Conservation (phyloP, 2,888 invertebrate genomes). For the Epinotia demarniana region DNA sequence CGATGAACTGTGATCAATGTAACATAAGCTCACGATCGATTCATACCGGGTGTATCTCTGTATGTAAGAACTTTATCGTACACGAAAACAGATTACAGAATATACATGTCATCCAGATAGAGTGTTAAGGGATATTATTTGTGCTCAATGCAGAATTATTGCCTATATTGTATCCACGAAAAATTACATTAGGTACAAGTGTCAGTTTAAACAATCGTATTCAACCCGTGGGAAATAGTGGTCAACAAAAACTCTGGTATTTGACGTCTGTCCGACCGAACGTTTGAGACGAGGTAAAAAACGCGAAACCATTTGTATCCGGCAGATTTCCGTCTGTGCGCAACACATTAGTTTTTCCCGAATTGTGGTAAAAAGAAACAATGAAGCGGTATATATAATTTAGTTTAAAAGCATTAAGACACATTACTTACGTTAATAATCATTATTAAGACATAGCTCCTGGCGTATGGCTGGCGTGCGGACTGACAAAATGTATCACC, state of each 20-base stretch:
- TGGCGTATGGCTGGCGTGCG: too few relatives aligned
- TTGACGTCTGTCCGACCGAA: constrained; percentile 7
- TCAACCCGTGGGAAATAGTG: not conserved
- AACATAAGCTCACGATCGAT: too few relatives aligned
- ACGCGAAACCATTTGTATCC: constrained; percentile 5
- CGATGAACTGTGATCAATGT: too few relatives aligned
- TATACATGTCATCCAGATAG: too few relatives aligned
- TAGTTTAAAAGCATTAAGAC: too few relatives aligned
- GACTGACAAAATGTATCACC: too few relatives aligned
- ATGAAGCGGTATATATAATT: not conserved
- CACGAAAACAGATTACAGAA: too few relatives aligned
- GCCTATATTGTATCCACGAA: not conserved
- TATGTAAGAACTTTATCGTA: too few relatives aligned
- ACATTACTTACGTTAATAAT: not conserved
- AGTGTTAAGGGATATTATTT: too few relatives aligned
- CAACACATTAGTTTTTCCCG: not conserved
- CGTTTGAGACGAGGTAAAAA: constrained; percentile 5
- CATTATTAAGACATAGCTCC: too few relatives aligned
- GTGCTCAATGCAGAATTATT: not conserved
- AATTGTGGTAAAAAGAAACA: not conserved
- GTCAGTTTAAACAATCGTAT: constrained; percentile 10
- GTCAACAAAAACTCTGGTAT: constrained; percentile 3
- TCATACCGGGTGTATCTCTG: too few relatives aligned
- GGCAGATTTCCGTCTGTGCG: not conserved
- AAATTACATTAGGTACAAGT: not conserved